These are phyloP conservation scores for Branchellion lobata DNA, from an alignment of 2,888 invertebrate species.

Conservation along the genomic window DNA sequence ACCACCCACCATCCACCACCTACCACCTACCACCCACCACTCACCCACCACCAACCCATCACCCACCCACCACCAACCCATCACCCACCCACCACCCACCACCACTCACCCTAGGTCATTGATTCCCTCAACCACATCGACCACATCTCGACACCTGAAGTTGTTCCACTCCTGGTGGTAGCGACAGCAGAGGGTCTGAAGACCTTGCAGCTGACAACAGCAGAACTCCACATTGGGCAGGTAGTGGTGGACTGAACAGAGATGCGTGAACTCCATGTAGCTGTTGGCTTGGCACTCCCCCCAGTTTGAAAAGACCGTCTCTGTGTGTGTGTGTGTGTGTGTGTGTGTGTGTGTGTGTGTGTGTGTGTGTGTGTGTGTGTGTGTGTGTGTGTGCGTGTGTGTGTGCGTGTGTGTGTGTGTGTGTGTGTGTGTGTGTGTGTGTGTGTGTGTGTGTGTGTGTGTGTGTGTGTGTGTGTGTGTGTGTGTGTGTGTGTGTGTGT, in stretches of 20 bases:
- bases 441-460: no score
- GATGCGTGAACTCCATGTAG: conserved; percentile 45
- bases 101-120: no score
- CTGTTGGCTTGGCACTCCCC: conserved; percentile 25
- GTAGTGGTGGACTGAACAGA: conserved; percentile 44
- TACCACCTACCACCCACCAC: no score
- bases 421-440: not conserved
- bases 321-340: not conserved
- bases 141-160: conserved; percentile 40
- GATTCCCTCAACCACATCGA: conserved; percentile 32
- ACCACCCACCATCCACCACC: no score
- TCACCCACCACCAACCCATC: no score
- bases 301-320: conserved; percentile 15
- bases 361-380: not conserved
- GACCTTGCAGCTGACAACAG: conserved; percentile 32
- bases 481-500: no score
- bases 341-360: not conserved
- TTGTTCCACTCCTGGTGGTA: conserved; percentile 47
- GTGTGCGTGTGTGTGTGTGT: conserved; percentile 1
- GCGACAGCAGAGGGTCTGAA: conserved; percentile 40
- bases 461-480: no score
- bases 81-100: no score
- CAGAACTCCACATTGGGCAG: conserved; percentile 46
- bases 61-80: no score
- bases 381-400: not conserved